Base-by-base conservation (phyloP, 2,797 vertebrate species). In the Pseudomugil tenellus region DNA sequence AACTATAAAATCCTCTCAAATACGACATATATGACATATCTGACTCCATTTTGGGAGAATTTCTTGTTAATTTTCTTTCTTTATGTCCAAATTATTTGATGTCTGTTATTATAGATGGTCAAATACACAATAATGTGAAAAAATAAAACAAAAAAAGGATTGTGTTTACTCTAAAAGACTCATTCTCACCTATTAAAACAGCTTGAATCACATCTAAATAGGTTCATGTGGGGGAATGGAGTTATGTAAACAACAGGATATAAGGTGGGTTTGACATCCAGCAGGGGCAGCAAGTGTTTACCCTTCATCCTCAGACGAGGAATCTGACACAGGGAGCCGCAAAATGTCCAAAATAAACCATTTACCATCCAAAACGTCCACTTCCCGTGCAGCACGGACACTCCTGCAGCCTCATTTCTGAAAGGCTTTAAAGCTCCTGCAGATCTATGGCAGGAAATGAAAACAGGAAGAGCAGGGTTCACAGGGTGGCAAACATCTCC, bases 191-290 rank as follows among this genome's bases (percentile, higher is more conserved):
- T 6, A 16, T 39, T 39, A 16, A 39, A 16, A 39, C 16, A 4
- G 11, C 4, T 39, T 17, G 12, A 35, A 35, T 13, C 3, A 4
- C 35, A 35, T 35, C 35, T 35, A 16, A 39, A 19, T 4, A 19
- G 39, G 7, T n/a, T 3, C 21, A 46, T 43, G 41, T 26, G 28
- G 17, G 9, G 31, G 56, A 61, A 67, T 12, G 5, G 26, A 26
- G 19, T 37, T 75, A 78, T 49, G 63, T 81, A 83, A 84, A 79
- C 83, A 81, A 51, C 83, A 88, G 81, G 88, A 91, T 61, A 80
- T 81, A 67, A 58, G 67, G 28, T 57, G 56, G 68, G 74, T 13
- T 74, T 66, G 37, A 83, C 39, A n/a, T 74, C 74, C 72, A 79
- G 61, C 63, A 11, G 63, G 57, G 57, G 61, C 13, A 0, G 3